Conservation (phyloP, 2,797 vertebrate genomes). For the Coreius guichenoti region DNA sequence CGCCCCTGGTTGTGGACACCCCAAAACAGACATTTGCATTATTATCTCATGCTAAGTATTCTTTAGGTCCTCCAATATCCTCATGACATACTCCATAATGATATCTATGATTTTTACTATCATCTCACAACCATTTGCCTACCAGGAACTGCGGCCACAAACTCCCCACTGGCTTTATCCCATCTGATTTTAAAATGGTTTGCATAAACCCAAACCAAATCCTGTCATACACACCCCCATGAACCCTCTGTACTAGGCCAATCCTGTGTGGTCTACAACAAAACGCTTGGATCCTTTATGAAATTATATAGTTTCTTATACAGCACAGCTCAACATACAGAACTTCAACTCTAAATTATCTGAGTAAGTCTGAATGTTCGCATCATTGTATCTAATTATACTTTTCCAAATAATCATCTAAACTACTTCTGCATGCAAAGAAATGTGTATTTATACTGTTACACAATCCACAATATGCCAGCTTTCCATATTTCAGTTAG, state of each 20-base stretch:
- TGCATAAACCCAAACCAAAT: constrained; percentile 29
- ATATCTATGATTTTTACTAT: background rate
- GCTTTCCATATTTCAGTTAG: background rate
- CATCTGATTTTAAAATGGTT: constrained; percentile 8
- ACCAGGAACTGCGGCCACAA: background rate
- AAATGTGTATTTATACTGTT: background rate
- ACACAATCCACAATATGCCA: background rate
- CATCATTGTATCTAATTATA: background rate
- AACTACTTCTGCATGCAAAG: background rate
- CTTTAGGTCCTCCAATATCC: background rate
- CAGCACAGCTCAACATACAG: background rate
- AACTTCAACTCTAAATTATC: background rate
- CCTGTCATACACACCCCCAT: background rate
- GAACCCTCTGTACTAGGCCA: background rate
- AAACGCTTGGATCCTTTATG: background rate
- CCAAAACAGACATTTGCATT: background rate
- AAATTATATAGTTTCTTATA: background rate
- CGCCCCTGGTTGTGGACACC: too few relatives aligned
- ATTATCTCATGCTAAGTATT: background rate
- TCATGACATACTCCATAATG: background rate
- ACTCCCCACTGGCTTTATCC: background rate
- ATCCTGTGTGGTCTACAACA: background rate
- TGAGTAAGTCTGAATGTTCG: background rate
- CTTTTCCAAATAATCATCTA: background rate
- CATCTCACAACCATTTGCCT: constrained; percentile 12